These are phyloP conservation scores for Olivierus martensii DNA, from an alignment of 1,140 invertebrate species.

Conservation along the genomic window DNA sequence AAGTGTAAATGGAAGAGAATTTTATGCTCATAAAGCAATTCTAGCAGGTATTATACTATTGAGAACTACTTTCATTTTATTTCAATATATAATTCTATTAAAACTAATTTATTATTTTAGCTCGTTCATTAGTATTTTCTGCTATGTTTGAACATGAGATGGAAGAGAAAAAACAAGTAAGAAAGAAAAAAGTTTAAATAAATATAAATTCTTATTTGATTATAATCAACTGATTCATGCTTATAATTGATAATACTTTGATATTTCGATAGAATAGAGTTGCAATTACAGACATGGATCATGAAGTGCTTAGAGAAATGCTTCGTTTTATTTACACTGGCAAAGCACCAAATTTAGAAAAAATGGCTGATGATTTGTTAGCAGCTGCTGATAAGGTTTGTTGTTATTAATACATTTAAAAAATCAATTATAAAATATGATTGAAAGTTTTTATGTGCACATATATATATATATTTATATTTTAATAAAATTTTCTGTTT, in stretches of 20 bases:
- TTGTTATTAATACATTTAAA: neutral
- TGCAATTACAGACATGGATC: constrained; percentile 93
- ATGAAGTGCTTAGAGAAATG: constrained; percentile 94
- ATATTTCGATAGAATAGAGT: constrained; percentile 42
- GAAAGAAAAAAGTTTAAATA: constrained; percentile 36
- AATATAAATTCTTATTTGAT: no score
- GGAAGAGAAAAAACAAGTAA: constrained; percentile 77
- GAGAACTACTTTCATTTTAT: neutral
- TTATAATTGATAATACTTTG: neutral
- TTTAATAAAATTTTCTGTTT: neutral
- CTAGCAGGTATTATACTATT: constrained; percentile 40
- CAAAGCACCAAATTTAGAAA: constrained; percentile 86
- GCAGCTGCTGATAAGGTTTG: constrained; percentile 82
- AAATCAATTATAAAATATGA: no score
- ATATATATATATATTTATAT: no score
- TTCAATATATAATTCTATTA: neutral
- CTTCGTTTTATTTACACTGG: constrained; percentile 97
- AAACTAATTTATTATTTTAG: constrained; percentile 25
- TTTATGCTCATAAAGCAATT: constrained; percentile 95
- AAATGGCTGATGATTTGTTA: constrained; percentile 95
- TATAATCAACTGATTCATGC: no score
- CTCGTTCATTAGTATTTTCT: constrained; percentile 85
- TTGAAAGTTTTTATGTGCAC: no score
- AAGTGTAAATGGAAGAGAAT: constrained; percentile 79
- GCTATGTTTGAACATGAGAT: constrained; percentile 99